A percentile compares a stretch with the other conserved stretches of the same genome.
Evolutionary conservation across 2,888 invertebrate species (phyloP).

Genomic region (Leucoma salicis): DNA sequence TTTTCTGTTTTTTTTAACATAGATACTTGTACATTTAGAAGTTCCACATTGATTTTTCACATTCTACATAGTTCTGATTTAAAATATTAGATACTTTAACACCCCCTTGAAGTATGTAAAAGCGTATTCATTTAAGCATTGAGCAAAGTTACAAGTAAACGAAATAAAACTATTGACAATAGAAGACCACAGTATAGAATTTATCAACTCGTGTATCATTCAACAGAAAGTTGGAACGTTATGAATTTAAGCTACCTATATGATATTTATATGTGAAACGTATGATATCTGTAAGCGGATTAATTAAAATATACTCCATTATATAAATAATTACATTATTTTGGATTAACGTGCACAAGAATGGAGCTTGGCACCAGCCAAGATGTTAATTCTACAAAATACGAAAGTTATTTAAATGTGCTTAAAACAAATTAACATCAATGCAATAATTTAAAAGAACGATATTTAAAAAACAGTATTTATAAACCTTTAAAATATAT

Average conservation of each 20-base stretch:
- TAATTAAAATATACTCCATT: constrained; percentile 44
- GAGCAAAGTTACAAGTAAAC: constrained; percentile 60
- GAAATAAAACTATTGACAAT: constrained; percentile 33
- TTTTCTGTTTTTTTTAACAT: too few species aligned
- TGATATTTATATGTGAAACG: constrained; percentile 49
- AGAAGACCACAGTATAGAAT: constrained; percentile 43
- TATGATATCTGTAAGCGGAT: constrained; percentile 47
- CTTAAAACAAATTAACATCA: too few species aligned
- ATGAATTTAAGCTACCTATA: constrained; percentile 58
- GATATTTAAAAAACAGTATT: too few species aligned
- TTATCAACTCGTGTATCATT: constrained; percentile 39
- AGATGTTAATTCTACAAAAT: constrained; percentile 11
- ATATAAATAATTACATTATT: constrained; percentile 25
- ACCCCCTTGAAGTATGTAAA: constrained; percentile 11
- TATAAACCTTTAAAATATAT: too few species aligned
- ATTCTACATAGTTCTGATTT: too few species aligned
- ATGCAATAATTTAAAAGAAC: too few species aligned
- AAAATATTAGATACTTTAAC: too few species aligned
- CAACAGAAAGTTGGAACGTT: constrained; percentile 49
- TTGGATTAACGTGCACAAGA: constrained; percentile 23
- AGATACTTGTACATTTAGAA: too few species aligned
- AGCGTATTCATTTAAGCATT: constrained; percentile 51
- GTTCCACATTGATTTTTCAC: too few species aligned
- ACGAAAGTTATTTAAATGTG: constrained; percentile 13
- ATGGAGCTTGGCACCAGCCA: constrained; percentile 19